Conservation (phyloP, 2,113 vertebrate genomes). For the Plecturocebus donacophilus region DNA sequence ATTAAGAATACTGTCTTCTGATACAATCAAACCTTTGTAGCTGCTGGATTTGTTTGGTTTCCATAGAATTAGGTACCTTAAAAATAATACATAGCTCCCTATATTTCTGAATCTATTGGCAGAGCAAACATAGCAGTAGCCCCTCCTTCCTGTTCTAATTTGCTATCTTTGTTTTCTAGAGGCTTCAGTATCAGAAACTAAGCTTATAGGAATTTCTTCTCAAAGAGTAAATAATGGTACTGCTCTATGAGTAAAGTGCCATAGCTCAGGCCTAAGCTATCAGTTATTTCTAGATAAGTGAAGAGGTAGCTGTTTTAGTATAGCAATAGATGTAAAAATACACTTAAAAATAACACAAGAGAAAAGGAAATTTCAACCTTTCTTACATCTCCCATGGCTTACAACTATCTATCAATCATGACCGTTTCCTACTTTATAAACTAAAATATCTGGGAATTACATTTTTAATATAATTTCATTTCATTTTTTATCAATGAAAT, state of each 20-base stretch:
- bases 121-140: neutral
- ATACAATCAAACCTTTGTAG: neutral
- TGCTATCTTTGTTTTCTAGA: constrained; percentile 25
- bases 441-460: constrained; percentile 45
- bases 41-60: constrained; percentile 22
- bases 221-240: neutral
- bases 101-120: neutral
- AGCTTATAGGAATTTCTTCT: neutral
- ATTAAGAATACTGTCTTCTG: neutral
- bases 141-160: constrained; percentile 23
- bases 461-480: neutral
- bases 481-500: constrained; percentile 63
- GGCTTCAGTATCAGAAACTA: constrained; percentile 45
- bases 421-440: neutral
- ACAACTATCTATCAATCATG: neutral
- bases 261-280: neutral
- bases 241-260: neutral
- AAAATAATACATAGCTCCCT: neutral
- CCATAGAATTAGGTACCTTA: neutral
- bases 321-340: neutral
- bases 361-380: constrained; percentile 25
- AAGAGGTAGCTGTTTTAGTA: neutral
- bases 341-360: constrained; percentile 25
- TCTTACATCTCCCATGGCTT: neutral
- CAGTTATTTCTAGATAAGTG: neutral